Base-by-base conservation (phyloP, 1,140 invertebrate species). In the Drosophila pachea region DNA sequence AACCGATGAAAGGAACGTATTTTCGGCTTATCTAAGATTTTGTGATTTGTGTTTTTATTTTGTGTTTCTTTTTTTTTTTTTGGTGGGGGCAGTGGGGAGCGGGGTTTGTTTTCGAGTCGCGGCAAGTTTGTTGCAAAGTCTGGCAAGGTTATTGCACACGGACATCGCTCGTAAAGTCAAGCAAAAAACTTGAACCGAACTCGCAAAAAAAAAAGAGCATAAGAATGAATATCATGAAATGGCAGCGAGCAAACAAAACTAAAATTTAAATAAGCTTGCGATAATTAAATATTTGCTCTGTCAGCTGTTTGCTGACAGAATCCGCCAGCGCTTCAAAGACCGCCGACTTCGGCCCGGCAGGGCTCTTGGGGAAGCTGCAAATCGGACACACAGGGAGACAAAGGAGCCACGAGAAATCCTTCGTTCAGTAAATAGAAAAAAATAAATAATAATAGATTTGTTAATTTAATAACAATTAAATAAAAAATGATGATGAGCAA, bases 11-110 rank as follows among this genome's bases (percentile, higher is more conserved):
- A 78, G 45, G 50, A 73, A 76, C 63, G 33, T 65, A 56, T 63
- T 78, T 78, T 54, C 6, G 50, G 64, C 67, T 82, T 82, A 82
- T 82, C 78, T 82, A 63, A 83, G 78, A 83, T 83, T 50, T 63
- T 5, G 50, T 55, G 54, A 36, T 54, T 65, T 45, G 53, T 42
- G 60, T 75, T 47, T 47, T 62, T 33, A 55, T 53, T 70, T 74
- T 70, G 53, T 70, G 61, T 22, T 22, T 22, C 22, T 22, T 22
- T 22, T 22, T 75, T 47, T 62, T 62, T 33, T 59, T 48, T 70
- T 74, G 76, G 48, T 74, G 61, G n/a, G n/a, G n/a, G n/a, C n/a
- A n/a, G n/a, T n/a, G n/a, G n/a, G n/a, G n/a, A n/a, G n/a, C n/a
- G n/a, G n/a, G n/a, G n/a, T n/a, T 48, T 64, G 74, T 74, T 66